Base-by-base conservation (phyloP, 2,113 vertebrate species). In the Tragulus kanchil region DNA sequence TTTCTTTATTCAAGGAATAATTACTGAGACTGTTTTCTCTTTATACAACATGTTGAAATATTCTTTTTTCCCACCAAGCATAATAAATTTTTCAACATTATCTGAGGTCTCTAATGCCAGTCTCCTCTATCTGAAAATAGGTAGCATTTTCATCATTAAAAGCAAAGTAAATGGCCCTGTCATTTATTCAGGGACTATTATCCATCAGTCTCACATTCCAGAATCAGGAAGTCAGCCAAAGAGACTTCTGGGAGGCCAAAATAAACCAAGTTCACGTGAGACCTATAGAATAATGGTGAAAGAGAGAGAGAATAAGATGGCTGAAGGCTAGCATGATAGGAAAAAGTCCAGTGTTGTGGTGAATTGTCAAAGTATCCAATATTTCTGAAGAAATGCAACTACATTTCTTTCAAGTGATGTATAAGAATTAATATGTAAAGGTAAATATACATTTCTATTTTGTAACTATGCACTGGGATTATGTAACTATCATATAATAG, bases 1-100 rank as follows among this genome's bases (percentile, higher is more conserved):
- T 92, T 73, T 13, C n/a, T 90, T 96, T 97, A 88, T 73, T 94
- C 15, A 23, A 56, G 15, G 78, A 95, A 64, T 87, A 84, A 83
- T 71, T 91, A 64, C 8, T n/a, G 23, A 89, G 31, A 61, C 87
- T 79, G 3, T 69, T 67, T 93, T 89, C 36, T 64, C 7, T 85
- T 82, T 94, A 54, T 89, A 65, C 1, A 73, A 42, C 59, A 23
- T 85, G 3, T 77, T 73, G 81, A 89, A 93, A 93, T 85, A 56
- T 3, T 61, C 8, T 77, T 50, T 85, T 79, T 86, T 28, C 17
- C 28, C 31, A 52, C 16, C 48, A 2, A 48, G 23, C 25, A 56
- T 52, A 87, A 52, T 84, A 73, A n/a, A 79, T 69, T 77, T 95
- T 87, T 79, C 61, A 79, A 64, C 45, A 83, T 45, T 96, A 77